Percentiles rank a stretch among this genome's conserved stretches.
Evolutionary conservation across 1,140 invertebrate genomes (phyloP).

Genomic region (Calephelis virginiensis): DNA sequence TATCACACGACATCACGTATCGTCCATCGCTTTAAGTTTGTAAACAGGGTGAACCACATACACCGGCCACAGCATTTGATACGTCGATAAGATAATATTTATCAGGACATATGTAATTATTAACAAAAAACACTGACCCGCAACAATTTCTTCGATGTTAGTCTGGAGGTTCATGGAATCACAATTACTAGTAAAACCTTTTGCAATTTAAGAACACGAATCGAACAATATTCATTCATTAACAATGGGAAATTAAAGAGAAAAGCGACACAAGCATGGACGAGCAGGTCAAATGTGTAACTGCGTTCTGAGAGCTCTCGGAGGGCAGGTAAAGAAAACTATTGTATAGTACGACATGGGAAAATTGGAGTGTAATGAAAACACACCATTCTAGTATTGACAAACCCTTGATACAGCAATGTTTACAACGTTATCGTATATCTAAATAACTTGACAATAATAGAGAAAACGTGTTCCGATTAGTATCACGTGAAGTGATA

Average conservation of each 20-base stretch:
- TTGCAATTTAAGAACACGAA: background rate
- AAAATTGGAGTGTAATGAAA: constrained; percentile 65
- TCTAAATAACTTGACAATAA: constrained; percentile 1
- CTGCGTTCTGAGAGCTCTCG: constrained; percentile 44
- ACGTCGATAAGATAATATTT: constrained; percentile 57
- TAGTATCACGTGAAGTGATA: background rate
- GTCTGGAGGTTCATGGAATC: constrained; percentile 49
- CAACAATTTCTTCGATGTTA: constrained; percentile 46
- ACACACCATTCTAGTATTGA: constrained; percentile 40
- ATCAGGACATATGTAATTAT: constrained; percentile 24
- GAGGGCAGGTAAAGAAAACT: constrained; percentile 57
- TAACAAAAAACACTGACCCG: constrained; percentile 46
- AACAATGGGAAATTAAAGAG: constrained; percentile 20
- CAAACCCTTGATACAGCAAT: constrained; percentile 27
- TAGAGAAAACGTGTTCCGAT: constrained; percentile 3
- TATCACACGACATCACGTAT: constrained; percentile 33
- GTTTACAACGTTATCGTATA: constrained; percentile 9
- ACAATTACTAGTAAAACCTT: too few relatives aligned
- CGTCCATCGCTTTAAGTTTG: constrained; percentile 9
- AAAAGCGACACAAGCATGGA: constrained; percentile 47
- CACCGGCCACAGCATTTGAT: constrained; percentile 22
- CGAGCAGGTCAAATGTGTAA: constrained; percentile 48
- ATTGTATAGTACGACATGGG: constrained; percentile 65
- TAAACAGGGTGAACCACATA: background rate
- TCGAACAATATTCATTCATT: constrained; percentile 2